These are phyloP conservation scores for Probaryconus sp. DNA, from an alignment of 1,140 invertebrate genomes.

Conservation along the genomic window DNA sequence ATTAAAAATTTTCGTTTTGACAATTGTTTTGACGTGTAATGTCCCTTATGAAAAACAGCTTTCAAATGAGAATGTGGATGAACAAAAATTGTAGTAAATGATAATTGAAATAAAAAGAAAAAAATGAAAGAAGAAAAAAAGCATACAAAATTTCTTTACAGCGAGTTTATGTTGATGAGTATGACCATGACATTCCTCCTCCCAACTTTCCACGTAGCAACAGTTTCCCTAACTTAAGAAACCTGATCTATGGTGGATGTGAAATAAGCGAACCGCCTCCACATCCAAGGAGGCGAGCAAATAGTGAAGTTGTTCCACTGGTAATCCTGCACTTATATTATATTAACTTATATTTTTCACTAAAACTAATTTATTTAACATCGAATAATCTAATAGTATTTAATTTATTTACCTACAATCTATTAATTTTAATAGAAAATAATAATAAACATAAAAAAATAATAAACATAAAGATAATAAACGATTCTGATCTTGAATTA, in stretches of 20 bases:
- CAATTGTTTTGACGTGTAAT: no score
- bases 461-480: no score
- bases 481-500: not conserved
- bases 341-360: slow-evolving; percentile 3
- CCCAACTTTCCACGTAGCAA: slow-evolving; percentile 70
- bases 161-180: slow-evolving; percentile 75
- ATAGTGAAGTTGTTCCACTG: slow-evolving; percentile 75
- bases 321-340: slow-evolving; percentile 55
- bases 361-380: not conserved
- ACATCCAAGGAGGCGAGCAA: slow-evolving; percentile 73
- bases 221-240: slow-evolving; percentile 74
- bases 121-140: no score
- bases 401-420: no score
- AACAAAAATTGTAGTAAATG: no score
- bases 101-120: no score
- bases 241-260: slow-evolving; percentile 67
- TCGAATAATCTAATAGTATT: not conserved
- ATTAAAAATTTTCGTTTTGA: no score
- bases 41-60: no score
- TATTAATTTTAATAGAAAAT: no score
- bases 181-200: slow-evolving; percentile 68
- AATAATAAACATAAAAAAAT: no score
- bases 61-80: no score
- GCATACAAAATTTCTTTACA: no score
- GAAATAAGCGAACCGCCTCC: slow-evolving; percentile 58